Evolutionary conservation across 2,888 invertebrate genomes (phyloP), one percentile per base, ranked within the genome.

Genomic region (Melinaea marsaeus): DNA sequence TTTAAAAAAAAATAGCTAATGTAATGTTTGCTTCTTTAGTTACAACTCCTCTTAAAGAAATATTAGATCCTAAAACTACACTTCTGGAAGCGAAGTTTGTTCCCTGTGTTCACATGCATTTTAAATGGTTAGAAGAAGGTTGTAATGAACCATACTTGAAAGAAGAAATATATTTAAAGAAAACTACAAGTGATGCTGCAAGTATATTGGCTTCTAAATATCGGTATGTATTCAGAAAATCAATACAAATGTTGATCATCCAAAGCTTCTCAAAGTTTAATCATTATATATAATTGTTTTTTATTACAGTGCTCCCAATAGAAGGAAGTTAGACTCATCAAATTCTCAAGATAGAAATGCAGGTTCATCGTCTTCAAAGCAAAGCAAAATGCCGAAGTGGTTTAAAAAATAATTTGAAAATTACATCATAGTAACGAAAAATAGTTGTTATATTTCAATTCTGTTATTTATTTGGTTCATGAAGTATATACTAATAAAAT

Each of bases 31-130:
- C 13, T 13, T 48, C 51, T 32, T 69, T 82, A 97, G 97, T 95
- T 88, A 94, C 95, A 47, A 94, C 96, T 13, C 97, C 98, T n/a
- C 94, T 97, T 9, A 96, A 95, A 81, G 91, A 91, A 70, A 87
- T 94, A 66, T 85, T 98, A 55, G 87, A 93, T 55, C 84, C 92
- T 6, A 86, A 92, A 61, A 90, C 90, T 71, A 92, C 93, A n/a
- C 85, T 97, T 60, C 77, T 95, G 9, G 95, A 96, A 77, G 92
- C 94, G 9, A 93, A 94, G 74, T 95, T 95, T 78, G 95, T 97
- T 4, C 97, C 97, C 42, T 94, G 94, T 71, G 95, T 95, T 22
- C 91, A 95, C 62, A 81, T 97, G 79, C 94, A 96, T 84, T 96
- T 95, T 78, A 93, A 94, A 64, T 91, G 92, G 74, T 74, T 88